These are phyloP conservation scores for Syngnathus rostellatus DNA, from an alignment of 2,797 vertebrate genomes.

Conservation along the genomic window DNA sequence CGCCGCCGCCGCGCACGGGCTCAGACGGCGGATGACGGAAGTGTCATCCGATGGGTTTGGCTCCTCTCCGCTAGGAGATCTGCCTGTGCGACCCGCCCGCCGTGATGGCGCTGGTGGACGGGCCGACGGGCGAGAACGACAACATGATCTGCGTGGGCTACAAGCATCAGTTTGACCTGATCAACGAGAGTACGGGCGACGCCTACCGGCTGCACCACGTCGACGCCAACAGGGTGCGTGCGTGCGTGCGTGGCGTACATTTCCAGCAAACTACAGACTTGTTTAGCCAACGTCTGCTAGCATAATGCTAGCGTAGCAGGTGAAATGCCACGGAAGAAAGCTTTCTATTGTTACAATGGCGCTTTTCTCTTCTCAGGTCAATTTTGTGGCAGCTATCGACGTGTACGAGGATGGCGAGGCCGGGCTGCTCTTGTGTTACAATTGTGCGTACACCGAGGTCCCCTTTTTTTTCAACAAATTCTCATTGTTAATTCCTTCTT, in stretches of 20 bases:
- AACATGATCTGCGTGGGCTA: conserved; percentile 98
- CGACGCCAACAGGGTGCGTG: conserved; percentile 85
- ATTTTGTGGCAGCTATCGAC: conserved; percentile 96
- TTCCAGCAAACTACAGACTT: too few species aligned
- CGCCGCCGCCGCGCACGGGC: neutral
- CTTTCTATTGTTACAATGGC: neutral
- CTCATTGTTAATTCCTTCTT: neutral
- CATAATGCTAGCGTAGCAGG: neutral
- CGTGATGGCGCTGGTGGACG: conserved; percentile 91
- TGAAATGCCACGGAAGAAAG: neutral
- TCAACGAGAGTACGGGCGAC: conserved; percentile 96
- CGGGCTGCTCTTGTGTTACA: conserved; percentile 90
- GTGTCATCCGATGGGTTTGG: too few species aligned
- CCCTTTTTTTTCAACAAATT: neutral
- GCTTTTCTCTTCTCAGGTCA: conserved; percentile 72
- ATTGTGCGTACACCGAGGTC: conserved; percentile 78
- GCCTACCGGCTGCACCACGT: conserved; percentile 86
- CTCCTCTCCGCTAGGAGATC: conserved; percentile 79
- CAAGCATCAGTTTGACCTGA: conserved; percentile 93
- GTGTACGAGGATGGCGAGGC: conserved; percentile 98
- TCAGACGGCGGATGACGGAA: too few species aligned
- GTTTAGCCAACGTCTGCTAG: neutral
- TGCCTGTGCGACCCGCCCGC: conserved; percentile 87
- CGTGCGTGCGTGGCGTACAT: too few species aligned
- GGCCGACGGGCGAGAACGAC: conserved; percentile 89